phyloP scores from a whole-genome alignment of 2,113 vertebrate species.

The Tenrec ecaudatus region DNA sequence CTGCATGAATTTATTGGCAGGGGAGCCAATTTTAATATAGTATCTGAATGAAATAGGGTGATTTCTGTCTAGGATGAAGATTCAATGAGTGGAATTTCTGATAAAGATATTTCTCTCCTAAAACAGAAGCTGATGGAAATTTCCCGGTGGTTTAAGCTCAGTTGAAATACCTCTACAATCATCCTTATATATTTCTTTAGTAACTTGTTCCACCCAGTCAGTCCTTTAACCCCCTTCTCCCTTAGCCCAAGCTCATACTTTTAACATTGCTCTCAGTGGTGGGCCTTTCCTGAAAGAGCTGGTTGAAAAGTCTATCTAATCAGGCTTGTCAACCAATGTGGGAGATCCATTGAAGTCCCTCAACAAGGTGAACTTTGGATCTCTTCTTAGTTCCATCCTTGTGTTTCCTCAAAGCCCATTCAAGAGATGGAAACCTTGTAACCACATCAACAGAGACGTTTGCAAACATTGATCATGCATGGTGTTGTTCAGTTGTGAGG shows the following conservation, averaged over 20 bases:
- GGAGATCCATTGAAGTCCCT: not conserved
- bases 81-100: not conserved
- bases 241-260: not conserved
- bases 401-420: not conserved
- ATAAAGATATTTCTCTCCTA: not conserved
- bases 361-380: not conserved
- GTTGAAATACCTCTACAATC: not conserved
- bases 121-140: not conserved
- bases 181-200: not conserved
- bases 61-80: not conserved
- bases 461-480: not conserved
- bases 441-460: not conserved
- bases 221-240: accelerated
- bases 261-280: not conserved
- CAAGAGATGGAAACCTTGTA: not conserved
- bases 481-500: no score
- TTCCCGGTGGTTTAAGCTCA: not conserved
- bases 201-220: not conserved
- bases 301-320: not conserved
- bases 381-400: not conserved
- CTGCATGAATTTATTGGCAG: not conserved
- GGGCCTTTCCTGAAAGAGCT: not conserved
- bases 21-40: not conserved
- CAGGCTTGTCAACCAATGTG: not conserved
- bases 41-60: not conserved